These are phyloP conservation scores for Rhinolophus ferrumequinum DNA, from an alignment of 2,113 vertebrate species.

Conservation along the genomic window DNA sequence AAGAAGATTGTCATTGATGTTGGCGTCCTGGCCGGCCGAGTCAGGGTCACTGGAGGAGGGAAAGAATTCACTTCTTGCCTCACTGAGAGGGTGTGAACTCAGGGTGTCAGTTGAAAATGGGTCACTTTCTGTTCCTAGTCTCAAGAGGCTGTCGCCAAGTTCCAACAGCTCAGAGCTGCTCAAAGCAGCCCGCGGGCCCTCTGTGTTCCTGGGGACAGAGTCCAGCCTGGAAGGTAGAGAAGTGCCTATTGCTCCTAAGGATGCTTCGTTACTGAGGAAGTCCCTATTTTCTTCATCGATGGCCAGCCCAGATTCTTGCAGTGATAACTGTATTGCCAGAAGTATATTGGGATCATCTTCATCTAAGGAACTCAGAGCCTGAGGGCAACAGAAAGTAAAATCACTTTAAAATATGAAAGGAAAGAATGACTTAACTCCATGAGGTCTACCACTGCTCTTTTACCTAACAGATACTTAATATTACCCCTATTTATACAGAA, in stretches of 20 bases:
- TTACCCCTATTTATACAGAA: conserved; percentile 21
- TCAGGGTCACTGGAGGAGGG: conserved; percentile 88
- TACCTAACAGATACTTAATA: background rate
- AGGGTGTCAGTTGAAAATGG: conserved; percentile 87
- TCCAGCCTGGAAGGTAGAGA: conserved; percentile 96
- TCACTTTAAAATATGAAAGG: conserved; percentile 40
- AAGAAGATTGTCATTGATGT: conserved; percentile 93
- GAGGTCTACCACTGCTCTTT: background rate
- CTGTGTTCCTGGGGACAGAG: conserved; percentile 87
- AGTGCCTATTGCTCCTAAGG: conserved; percentile 95
- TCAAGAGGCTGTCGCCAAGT: conserved; percentile 92
- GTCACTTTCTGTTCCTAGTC: conserved; percentile 89
- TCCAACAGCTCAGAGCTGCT: conserved; percentile 97
- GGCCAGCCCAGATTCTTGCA: conserved; percentile 95
- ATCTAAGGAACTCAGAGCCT: conserved; percentile 96
- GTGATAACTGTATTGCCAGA: conserved; percentile 97
- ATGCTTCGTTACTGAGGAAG: conserved; percentile 90
- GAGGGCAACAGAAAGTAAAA: conserved; percentile 70
- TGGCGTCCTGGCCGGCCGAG: conserved; percentile 87
- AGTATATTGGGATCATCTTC: conserved; percentile 99
- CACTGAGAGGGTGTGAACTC: conserved; percentile 85
- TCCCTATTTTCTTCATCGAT: conserved; percentile 89
- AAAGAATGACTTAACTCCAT: conserved; percentile 17
- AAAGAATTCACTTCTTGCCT: conserved; percentile 84
- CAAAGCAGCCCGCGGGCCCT: conserved; percentile 89